phyloP scores from a whole-genome alignment of 1,140 invertebrate species.

The Apocrypta bakeri region DNA sequence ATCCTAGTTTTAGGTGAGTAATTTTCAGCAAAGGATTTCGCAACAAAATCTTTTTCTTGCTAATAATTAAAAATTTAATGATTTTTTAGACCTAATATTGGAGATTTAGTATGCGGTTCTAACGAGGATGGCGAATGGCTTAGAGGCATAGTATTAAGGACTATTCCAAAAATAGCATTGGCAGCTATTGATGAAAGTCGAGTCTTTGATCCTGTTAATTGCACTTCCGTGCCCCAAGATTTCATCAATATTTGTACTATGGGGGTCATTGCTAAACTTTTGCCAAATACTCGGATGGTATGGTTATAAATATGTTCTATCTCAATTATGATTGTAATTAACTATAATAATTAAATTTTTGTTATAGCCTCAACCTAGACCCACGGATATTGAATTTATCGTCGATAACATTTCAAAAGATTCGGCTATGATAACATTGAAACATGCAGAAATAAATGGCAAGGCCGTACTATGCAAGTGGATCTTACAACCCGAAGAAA shows the following conservation, averaged over 20 bases:
- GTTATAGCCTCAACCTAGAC: not conserved
- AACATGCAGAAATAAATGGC: slow-evolving; percentile 26
- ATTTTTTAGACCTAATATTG: slow-evolving; percentile 57
- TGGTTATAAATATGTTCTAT: slow-evolving; percentile 14
- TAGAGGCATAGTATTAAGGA: slow-evolving; percentile 59
- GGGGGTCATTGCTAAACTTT: slow-evolving; percentile 55
- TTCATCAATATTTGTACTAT: slow-evolving; percentile 50
- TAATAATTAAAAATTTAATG: slow-evolving; percentile 3
- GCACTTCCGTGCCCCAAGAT: slow-evolving; percentile 48
- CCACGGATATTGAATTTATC: slow-evolving; percentile 18
- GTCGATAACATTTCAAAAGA: not conserved
- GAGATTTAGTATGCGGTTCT: slow-evolving; percentile 59
- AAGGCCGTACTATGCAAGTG: slow-evolving; percentile 57
- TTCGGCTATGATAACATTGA: slow-evolving; percentile 13
- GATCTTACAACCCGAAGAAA: slow-evolving; percentile 57
- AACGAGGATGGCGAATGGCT: slow-evolving; percentile 55
- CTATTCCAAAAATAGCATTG: slow-evolving; percentile 53
- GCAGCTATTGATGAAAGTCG: slow-evolving; percentile 60
- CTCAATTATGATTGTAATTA: not conserved
- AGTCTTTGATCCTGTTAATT: slow-evolving; percentile 38
- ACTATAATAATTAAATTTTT: not conserved
- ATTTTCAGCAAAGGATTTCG: slow-evolving; percentile 19
- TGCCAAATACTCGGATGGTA: slow-evolving; percentile 27
- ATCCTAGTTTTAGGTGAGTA: slow-evolving; percentile 52
- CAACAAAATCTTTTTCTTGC: slow-evolving; percentile 1